A percentile compares a stretch with the other conserved stretches of the same genome.
Evolutionary conservation across 2,888 invertebrate species (phyloP).

Genomic region (Brenthis hecate): DNA sequence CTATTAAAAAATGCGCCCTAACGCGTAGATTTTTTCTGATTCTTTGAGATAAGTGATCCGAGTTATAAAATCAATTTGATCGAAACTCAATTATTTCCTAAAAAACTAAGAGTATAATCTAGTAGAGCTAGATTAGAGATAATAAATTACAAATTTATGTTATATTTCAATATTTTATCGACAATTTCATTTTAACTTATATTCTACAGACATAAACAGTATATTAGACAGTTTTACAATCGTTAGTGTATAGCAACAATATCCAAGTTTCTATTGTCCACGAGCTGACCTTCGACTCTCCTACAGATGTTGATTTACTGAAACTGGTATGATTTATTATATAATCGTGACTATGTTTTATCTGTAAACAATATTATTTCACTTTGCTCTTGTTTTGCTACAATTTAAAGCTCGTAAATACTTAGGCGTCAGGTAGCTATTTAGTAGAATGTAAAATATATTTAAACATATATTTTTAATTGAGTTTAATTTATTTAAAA

Average conservation of each 20-base stretch:
- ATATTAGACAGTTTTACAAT: slow-evolving; percentile 16
- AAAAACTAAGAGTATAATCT: no score
- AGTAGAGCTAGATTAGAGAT: no score
- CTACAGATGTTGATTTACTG: slow-evolving; percentile 42
- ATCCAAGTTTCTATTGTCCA: slow-evolving; percentile 36
- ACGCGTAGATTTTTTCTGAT: no score
- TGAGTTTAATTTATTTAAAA: no score
- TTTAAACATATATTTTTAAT: no score
- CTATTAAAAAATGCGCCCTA: no score
- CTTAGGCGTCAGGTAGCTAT: neutral
- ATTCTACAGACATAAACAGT: slow-evolving; percentile 6
- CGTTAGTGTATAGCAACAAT: slow-evolving; percentile 14
- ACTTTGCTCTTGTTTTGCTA: slow-evolving; percentile 4
- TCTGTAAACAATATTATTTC: slow-evolving; percentile 19
- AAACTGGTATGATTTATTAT: slow-evolving; percentile 41
- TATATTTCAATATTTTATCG: neutral
- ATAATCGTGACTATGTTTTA: slow-evolving; percentile 36
- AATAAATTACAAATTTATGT: neutral
- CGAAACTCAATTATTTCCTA: no score
- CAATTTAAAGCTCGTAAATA: neutral
- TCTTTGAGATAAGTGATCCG: no score
- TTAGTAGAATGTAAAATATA: neutral
- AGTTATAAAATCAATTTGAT: no score
- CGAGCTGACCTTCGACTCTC: slow-evolving; percentile 39
- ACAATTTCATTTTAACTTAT: neutral